Conservation (phyloP, 2,888 invertebrate species). For the Stenichneumon culpator region DNA sequence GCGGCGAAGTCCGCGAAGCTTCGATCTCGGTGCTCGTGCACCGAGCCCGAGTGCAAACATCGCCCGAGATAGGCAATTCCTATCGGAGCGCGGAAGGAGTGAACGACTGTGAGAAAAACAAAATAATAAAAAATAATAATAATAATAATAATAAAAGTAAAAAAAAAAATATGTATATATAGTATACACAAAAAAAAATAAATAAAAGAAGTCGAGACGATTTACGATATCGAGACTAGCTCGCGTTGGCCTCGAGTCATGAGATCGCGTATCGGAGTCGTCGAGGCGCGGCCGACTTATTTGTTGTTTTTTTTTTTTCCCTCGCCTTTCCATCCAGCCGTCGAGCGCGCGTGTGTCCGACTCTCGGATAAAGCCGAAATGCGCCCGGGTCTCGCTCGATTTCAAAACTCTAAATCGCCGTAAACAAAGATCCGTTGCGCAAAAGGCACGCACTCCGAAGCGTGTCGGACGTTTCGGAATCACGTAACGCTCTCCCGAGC, state of each 20-base stretch:
- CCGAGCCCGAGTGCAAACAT: slow-evolving; percentile 16
- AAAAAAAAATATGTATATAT: slow-evolving; percentile 27
- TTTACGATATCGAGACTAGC: slow-evolving; percentile 13
- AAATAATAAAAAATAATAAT: too few species aligned
- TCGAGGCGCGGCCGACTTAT: not conserved
- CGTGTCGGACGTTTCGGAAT: not conserved
- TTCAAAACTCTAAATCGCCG: slow-evolving; percentile 24
- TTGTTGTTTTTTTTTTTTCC: not conserved
- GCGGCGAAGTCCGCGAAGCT: not conserved
- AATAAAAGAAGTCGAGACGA: slow-evolving; percentile 23
- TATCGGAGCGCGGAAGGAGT: slow-evolving; percentile 11
- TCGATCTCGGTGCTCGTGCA: slow-evolving; percentile 52
- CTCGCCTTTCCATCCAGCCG: not conserved
- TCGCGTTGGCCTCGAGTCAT: slow-evolving; percentile 12
- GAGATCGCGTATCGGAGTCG: slow-evolving; percentile 16
- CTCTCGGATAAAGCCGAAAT: not conserved
- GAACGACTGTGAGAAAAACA: slow-evolving; percentile 3
- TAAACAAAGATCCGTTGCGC: slow-evolving; percentile 32
- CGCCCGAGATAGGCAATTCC: not conserved
- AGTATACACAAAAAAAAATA: not conserved
- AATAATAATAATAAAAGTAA: not conserved
- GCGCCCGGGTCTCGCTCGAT: slow-evolving; percentile 2
- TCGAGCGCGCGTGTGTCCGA: not conserved
- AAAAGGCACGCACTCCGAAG: not conserved
- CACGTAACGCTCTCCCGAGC: slow-evolving; percentile 11